Conservation (phyloP, 2,888 invertebrate genomes). For the Syrphus vitripennis region DNA sequence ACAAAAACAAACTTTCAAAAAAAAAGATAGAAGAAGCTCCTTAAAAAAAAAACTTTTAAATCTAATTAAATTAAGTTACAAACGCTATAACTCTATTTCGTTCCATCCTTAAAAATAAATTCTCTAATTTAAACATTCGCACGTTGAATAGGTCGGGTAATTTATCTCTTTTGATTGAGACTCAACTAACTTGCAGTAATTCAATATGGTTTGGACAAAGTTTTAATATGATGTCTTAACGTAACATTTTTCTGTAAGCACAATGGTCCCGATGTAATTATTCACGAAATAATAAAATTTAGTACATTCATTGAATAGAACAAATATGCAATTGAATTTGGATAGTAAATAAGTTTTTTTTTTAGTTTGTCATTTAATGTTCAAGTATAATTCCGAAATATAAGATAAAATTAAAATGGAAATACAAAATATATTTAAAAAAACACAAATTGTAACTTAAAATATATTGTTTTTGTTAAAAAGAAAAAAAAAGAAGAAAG, state of each 20-base stretch:
- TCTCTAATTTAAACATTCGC: slow-evolving; percentile 28
- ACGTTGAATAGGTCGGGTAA: background rate
- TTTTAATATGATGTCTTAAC: background rate
- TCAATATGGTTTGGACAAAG: background rate
- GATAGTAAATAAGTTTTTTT: slow-evolving; percentile 8
- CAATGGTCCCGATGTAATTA: background rate
- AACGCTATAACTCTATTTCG: slow-evolving; percentile 35
- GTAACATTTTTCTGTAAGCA: background rate
- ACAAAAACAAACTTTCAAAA: slow-evolving; percentile 35
- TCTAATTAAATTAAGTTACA: slow-evolving; percentile 42
- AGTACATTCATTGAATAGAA: background rate
- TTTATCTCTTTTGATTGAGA: background rate
- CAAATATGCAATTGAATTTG: slow-evolving; percentile 11
- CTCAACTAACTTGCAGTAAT: background rate
- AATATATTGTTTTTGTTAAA: slow-evolving; percentile 59
- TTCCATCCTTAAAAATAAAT: slow-evolving; percentile 26
- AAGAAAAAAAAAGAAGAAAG: slow-evolving; percentile 38
- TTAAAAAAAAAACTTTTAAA: slow-evolving; percentile 29
- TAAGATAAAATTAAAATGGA: slow-evolving; percentile 24
- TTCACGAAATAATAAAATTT: background rate
- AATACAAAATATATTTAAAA: slow-evolving; percentile 26
- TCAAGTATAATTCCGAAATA: slow-evolving; percentile 19
- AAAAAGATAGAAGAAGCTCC: slow-evolving; percentile 37
- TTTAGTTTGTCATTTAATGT: slow-evolving; percentile 29
- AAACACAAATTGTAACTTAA: slow-evolving; percentile 35